phyloP scores from a whole-genome alignment of 2,113 vertebrate genomes.

The Tenrec ecaudatus region DNA sequence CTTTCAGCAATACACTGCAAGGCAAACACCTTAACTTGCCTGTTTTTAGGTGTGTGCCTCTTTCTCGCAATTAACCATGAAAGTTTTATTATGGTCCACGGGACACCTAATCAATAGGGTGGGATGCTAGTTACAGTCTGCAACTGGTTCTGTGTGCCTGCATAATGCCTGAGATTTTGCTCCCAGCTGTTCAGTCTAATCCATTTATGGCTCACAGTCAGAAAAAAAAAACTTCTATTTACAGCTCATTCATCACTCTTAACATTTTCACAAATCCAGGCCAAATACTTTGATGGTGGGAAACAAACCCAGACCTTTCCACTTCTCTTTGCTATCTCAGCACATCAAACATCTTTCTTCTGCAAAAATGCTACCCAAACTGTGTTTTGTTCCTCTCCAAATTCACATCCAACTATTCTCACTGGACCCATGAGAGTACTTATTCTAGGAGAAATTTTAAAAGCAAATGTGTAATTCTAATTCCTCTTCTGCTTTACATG shows the following conservation, averaged over 20 bases:
- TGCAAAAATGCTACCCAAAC: slow-evolving; percentile 45
- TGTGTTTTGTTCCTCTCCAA: slow-evolving; percentile 66
- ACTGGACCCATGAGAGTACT: slow-evolving; percentile 14
- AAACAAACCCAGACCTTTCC: slow-evolving; percentile 62
- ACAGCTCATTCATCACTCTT: slow-evolving; percentile 80
- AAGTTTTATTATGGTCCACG: slow-evolving; percentile 82
- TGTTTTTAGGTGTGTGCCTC: slow-evolving; percentile 63
- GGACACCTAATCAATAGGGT: slow-evolving; percentile 86
- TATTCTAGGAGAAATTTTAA: slow-evolving; percentile 56
- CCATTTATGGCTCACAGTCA: slow-evolving; percentile 80
- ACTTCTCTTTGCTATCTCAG: slow-evolving; percentile 59
- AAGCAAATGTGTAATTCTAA: slow-evolving; percentile 58
- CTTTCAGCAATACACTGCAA: slow-evolving; percentile 74
- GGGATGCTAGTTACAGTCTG: slow-evolving; percentile 81
- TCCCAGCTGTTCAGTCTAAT: slow-evolving; percentile 79
- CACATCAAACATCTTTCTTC: slow-evolving; percentile 54
- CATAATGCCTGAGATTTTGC: slow-evolving; percentile 77
- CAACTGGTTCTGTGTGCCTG: slow-evolving; percentile 70
- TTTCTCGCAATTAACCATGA: slow-evolving; percentile 83
- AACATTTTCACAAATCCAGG: slow-evolving; percentile 80
- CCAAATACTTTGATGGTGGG: slow-evolving; percentile 63
- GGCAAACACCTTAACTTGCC: slow-evolving; percentile 65
- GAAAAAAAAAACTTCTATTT: slow-evolving; percentile 80
- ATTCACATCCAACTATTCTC: slow-evolving; percentile 66
- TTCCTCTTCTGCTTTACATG: slow-evolving; percentile 37